These are phyloP conservation scores for Corythaeola cristata DNA, from an alignment of 2,113 vertebrate species.

Conservation along the genomic window DNA sequence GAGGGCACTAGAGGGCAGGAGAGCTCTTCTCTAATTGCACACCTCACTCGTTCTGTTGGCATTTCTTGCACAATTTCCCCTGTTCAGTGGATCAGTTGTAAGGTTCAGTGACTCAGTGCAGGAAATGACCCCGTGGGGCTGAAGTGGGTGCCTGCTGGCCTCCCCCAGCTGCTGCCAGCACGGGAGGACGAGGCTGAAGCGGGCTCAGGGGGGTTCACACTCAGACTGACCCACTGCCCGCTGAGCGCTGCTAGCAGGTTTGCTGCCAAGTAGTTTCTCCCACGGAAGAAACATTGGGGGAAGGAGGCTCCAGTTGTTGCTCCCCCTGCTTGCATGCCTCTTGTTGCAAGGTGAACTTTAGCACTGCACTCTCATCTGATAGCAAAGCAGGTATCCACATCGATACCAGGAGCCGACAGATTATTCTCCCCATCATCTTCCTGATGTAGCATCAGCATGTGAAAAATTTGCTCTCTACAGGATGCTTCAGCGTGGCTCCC, in stretches of 20 bases:
- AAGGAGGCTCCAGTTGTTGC: not conserved
- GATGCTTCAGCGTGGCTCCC: not conserved
- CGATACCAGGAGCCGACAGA: accelerated
- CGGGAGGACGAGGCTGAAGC: not conserved
- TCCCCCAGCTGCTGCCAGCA: not conserved
- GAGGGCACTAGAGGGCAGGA: constrained; percentile 65
- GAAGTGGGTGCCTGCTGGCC: not conserved
- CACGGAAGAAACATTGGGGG: accelerated
- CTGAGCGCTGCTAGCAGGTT: accelerated
- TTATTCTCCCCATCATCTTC: not conserved
- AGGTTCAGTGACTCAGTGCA: not conserved
- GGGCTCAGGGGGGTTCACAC: not conserved
- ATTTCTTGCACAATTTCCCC: not conserved
- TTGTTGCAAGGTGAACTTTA: not conserved
- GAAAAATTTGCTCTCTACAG: not conserved
- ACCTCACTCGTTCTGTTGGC: accelerated
- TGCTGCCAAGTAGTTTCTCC: not conserved
- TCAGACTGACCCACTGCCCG: accelerated
- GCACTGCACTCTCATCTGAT: not conserved
- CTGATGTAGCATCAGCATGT: not conserved
- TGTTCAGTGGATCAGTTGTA: not conserved
- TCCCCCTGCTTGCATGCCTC: not conserved
- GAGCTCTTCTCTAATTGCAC: not conserved
- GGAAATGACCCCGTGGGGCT: not conserved
- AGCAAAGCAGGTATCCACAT: not conserved